These are phyloP conservation scores for Andrena minutula DNA, from an alignment of 2,888 invertebrate genomes.

Conservation along the genomic window DNA sequence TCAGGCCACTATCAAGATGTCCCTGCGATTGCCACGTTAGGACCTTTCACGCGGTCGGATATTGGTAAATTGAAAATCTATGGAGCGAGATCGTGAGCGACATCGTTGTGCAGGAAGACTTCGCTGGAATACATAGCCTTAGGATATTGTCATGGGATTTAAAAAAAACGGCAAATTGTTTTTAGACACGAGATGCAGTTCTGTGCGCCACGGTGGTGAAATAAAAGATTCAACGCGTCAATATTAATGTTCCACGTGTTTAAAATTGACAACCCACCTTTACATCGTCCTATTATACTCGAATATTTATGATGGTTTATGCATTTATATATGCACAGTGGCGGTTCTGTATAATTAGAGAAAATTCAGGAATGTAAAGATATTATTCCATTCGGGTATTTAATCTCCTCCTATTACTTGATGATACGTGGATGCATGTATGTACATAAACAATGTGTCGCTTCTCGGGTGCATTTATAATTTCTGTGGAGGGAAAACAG, in stretches of 20 bases:
- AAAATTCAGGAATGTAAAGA: no score
- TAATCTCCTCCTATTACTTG: no score
- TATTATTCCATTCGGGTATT: no score
- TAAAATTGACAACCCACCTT: background rate
- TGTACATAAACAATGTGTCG: no score
- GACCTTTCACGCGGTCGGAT: background rate
- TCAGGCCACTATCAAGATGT: conserved; percentile 2
- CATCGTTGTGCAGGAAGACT: background rate
- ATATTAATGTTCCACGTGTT: background rate
- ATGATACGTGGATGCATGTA: no score
- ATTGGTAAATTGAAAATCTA: conserved; percentile 14
- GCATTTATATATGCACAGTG: no score
- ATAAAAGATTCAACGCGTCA: conserved; percentile 1
- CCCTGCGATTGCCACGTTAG: conserved; percentile 13
- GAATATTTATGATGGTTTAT: background rate
- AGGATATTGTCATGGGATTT: background rate
- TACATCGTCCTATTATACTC: background rate
- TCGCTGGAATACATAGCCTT: background rate
- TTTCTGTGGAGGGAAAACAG: no score
- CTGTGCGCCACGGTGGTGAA: background rate
- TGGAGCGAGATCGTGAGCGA: background rate
- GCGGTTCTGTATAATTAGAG: no score
- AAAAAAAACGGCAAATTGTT: background rate
- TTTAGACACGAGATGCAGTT: background rate
- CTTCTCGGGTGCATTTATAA: no score